phyloP scores from a whole-genome alignment of 2,888 invertebrate genomes.

The Polydesmus complanatus region DNA sequence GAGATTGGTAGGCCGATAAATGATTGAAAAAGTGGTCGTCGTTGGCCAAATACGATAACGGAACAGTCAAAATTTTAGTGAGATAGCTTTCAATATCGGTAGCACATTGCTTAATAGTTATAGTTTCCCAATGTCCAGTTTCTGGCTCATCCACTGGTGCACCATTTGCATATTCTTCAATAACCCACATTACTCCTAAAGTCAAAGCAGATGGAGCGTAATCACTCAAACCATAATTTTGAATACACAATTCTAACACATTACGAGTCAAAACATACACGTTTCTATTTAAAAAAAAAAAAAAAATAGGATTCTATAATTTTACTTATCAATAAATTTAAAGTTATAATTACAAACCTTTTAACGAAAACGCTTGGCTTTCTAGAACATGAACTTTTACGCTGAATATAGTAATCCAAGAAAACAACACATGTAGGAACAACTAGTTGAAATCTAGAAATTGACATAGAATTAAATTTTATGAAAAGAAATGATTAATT shows the following conservation, averaged over 20 bases:
- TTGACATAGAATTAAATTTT: too few species aligned
- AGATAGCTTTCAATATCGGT: conserved; percentile 11
- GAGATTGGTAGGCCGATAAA: too few species aligned
- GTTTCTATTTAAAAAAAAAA: conserved; percentile 7
- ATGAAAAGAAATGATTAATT: not conserved
- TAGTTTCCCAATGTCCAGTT: not conserved
- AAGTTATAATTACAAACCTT: not conserved
- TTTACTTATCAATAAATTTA: not conserved
- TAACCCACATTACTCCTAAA: conserved; percentile 9
- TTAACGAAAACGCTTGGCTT: not conserved
- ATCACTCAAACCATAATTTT: conserved; percentile 10
- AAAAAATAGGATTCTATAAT: too few species aligned
- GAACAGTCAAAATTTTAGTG: conserved; percentile 1
- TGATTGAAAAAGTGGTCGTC: conserved; percentile 1
- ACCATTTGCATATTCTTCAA: conserved; percentile 13
- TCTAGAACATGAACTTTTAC: not conserved
- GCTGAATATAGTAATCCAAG: conserved; percentile 3
- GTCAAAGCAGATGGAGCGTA: conserved; percentile 12
- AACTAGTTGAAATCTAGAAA: conserved; percentile 12
- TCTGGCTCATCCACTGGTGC: conserved; percentile 1
- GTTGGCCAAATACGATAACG: conserved; percentile 8
- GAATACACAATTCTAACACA: conserved; percentile 13
- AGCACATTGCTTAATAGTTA: conserved; percentile 5
- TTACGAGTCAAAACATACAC: conserved; percentile 9
- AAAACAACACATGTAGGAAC: conserved; percentile 11